Evolutionary conservation across 2,888 invertebrate species (phyloP), one percentile per base, ranked within the genome.

Genomic region (Volucella inflata): DNA sequence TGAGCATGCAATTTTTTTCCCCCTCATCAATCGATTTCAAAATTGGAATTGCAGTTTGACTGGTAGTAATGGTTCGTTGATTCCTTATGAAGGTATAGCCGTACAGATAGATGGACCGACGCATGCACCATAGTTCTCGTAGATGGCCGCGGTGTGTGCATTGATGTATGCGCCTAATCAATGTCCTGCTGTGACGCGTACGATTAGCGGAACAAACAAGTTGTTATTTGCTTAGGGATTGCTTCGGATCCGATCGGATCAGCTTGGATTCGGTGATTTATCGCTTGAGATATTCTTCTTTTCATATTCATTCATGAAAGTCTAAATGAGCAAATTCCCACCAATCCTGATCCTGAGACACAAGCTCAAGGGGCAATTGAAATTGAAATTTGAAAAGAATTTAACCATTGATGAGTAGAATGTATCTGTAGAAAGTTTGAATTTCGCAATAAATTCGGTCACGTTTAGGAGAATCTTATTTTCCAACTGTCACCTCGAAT

Each of bases 181-280:
- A 77, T 85, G 85, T 81, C 85, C 81, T 85, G 85, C 85, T 85
- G 85, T 30, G 75, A 62, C 42, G 67, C 55, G 42, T 60, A 40
- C 72, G 85, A 80, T 76, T 76, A 76, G 85, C 68, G 81, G 85
- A 67, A 85, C 14, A 80, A 80, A 81, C 85, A 40, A 51, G 77
- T 72, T 57, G 55, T 10, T 67, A 46, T 62, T 77, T 77, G 50
- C 44, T 64, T 67, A 67, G 9, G 48, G 36, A 59, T 42, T 46
- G n/a, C n/a, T 21, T 21, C 21, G 21, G 21, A 21, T 21, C 21
- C 2, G 0, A 21, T 1, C 21, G 21, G 1, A 21, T 21, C 3
- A 21, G 48, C 12, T 42, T 30, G 16, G 21, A 51, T 48, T 57
- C 16, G 46, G 78, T 78, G 67, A 78, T 83, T 68, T 83, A 79